Percentiles rank a stretch among this genome's conserved stretches.
These are phyloP conservation scores for Philereme transversata DNA, from an alignment of 2,888 invertebrate species.

Conservation along the genomic window DNA sequence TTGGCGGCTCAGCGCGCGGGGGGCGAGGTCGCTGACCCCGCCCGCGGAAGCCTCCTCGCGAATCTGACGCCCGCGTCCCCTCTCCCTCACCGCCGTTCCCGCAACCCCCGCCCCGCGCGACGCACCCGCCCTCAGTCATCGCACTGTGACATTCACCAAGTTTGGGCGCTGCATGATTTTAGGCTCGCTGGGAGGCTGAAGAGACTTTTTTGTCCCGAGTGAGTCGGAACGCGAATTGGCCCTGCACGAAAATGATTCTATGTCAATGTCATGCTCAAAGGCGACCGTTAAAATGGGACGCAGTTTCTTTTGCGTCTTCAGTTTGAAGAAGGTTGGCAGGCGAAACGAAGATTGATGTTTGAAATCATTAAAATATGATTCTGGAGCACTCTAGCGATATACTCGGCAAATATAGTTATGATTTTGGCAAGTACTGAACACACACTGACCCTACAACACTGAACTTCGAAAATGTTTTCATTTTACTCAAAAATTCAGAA, in stretches of 20 bases:
- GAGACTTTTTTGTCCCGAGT: slow-evolving; percentile 26
- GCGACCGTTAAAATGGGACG: slow-evolving; percentile 13
- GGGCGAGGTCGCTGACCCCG: slow-evolving; percentile 77
- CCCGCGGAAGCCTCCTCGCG: slow-evolving; percentile 81
- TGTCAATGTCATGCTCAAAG: slow-evolving; percentile 35
- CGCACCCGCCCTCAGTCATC: slow-evolving; percentile 46
- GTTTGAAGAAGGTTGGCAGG: not conserved
- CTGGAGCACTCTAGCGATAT: not conserved
- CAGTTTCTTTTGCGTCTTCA: slow-evolving; percentile 9
- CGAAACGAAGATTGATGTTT: not conserved
- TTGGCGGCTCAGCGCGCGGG: slow-evolving; percentile 78
- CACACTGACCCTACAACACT: too few relatives aligned
- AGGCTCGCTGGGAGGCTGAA: slow-evolving; percentile 31
- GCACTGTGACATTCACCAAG: slow-evolving; percentile 63
- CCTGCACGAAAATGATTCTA: slow-evolving; percentile 33
- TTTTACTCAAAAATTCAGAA: too few relatives aligned
- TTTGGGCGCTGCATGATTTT: slow-evolving; percentile 63
- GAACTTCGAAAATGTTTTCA: too few relatives aligned
- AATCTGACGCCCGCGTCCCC: slow-evolving; percentile 59
- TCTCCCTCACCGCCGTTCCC: slow-evolving; percentile 36
- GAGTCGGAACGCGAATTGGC: slow-evolving; percentile 26
- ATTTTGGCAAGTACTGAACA: too few relatives aligned
- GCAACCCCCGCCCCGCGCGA: slow-evolving; percentile 24
- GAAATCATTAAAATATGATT: not conserved
- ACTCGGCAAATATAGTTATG: too few relatives aligned